A percentile compares a stretch with the other conserved stretches of the same genome.
These are phyloP conservation scores for Euphonia xanthogaster DNA, from an alignment of 2,797 vertebrate species.

Conservation along the genomic window DNA sequence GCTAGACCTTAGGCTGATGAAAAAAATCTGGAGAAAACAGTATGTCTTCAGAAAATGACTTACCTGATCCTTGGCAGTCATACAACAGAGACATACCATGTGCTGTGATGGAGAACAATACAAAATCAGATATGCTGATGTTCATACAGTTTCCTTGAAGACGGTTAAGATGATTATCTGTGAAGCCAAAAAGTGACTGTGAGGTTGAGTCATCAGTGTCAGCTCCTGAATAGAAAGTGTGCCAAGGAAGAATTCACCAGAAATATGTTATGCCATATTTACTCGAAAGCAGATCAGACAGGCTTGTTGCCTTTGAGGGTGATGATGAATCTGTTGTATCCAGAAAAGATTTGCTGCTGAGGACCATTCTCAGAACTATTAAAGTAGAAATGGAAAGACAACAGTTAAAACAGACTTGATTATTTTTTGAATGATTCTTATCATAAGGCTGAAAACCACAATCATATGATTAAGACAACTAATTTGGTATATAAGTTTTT, in stretches of 20 bases:
- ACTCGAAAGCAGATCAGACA: not conserved
- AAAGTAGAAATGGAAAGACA: not conserved
- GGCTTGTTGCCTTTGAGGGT: not conserved
- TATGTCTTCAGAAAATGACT: not conserved
- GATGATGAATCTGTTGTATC: not conserved
- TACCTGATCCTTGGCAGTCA: not conserved
- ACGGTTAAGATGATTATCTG: conserved; percentile 5
- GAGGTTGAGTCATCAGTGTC: conserved; percentile 1
- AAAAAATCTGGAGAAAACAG: not conserved
- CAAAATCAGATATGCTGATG: not conserved
- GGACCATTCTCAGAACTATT: not conserved
- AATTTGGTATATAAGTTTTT: not conserved
- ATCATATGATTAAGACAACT: not conserved
- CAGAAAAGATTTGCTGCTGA: not conserved
- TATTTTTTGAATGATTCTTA: not conserved
- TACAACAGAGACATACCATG: not conserved
- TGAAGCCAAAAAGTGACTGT: not conserved
- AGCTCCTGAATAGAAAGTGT: not conserved
- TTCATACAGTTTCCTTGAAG: conserved; percentile 6
- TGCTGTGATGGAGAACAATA: not conserved
- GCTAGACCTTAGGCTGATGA: not conserved
- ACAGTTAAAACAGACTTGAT: not conserved
- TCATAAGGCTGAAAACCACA: not conserved
- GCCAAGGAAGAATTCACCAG: not conserved
- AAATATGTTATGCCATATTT: not conserved